Conservation (phyloP, 1,140 invertebrate genomes). For the Caenorhabditis briggsae region DNA sequence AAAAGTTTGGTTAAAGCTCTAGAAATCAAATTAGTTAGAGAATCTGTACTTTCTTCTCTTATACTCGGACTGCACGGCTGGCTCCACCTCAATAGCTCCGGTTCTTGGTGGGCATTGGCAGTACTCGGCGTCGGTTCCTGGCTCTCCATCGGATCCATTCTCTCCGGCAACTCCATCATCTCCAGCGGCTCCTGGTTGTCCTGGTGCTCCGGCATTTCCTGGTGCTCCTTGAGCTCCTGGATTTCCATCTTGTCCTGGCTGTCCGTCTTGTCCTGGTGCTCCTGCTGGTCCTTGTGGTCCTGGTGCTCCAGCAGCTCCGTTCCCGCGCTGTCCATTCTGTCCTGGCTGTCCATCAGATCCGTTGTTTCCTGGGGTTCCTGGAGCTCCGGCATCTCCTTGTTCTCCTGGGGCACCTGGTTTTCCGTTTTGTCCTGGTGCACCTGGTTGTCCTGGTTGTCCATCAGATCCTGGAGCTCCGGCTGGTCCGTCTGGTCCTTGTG, state of each 20-base stretch:
- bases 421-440: conserved; percentile 52
- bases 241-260: conserved; percentile 8
- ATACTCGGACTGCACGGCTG: background rate
- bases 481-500: conserved; percentile 51
- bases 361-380: conserved; percentile 45
- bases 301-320: conserved; percentile 47
- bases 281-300: conserved; percentile 56
- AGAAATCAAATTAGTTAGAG: background rate
- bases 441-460: conserved; percentile 37
- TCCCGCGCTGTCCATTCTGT: conserved; percentile 25
- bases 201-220: conserved; percentile 48
- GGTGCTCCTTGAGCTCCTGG: conserved; percentile 5
- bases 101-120: conserved; percentile 53
- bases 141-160: conserved; percentile 22
- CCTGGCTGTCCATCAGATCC: conserved; percentile 45
- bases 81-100: conserved; percentile 33
- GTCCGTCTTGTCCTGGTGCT: conserved; percentile 22
- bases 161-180: conserved; percentile 27
- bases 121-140: conserved; percentile 45
- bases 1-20: background rate
- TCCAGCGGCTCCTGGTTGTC: conserved; percentile 18
- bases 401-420: conserved; percentile 49
- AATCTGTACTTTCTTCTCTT: conserved; percentile 36
- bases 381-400: conserved; percentile 38
- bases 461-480: conserved; percentile 49